These are phyloP conservation scores for Lapara coniferarum DNA, from an alignment of 2,888 invertebrate species.

Conservation along the genomic window DNA sequence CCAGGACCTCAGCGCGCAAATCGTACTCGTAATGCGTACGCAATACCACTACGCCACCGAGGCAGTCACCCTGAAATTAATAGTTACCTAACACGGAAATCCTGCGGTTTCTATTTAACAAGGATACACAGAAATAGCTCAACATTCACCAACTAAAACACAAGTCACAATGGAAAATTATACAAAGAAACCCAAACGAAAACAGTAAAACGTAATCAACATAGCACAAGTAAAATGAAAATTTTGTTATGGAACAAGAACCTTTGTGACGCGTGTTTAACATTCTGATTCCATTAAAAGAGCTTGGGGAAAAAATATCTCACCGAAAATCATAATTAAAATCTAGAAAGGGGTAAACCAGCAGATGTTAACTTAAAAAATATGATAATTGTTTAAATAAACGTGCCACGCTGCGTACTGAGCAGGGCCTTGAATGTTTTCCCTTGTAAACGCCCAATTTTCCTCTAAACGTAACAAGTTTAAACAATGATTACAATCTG, in stretches of 20 bases:
- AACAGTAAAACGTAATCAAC: constrained; percentile 16
- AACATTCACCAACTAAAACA: neutral
- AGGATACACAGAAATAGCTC: neutral
- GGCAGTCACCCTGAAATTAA: no score
- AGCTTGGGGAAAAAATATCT: constrained; percentile 22
- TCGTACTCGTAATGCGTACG: no score
- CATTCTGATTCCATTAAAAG: constrained; percentile 10
- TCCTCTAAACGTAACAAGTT: constrained; percentile 66
- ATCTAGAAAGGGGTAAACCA: constrained; percentile 59
- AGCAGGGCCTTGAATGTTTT: constrained; percentile 57
- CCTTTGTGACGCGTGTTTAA: constrained; percentile 23
- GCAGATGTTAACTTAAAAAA: constrained; percentile 65
- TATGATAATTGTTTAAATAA: constrained; percentile 72
- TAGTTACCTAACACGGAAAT: neutral
- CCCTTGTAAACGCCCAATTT: constrained; percentile 68
- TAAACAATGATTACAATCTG: constrained; percentile 72
- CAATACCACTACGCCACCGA: no score
- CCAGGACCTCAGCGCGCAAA: no score
- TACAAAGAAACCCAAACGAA: constrained; percentile 14
- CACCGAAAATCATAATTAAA: constrained; percentile 54
- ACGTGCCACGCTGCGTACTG: constrained; percentile 70
- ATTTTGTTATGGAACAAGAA: constrained; percentile 19
- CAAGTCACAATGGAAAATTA: constrained; percentile 10
- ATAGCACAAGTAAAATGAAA: constrained; percentile 21
- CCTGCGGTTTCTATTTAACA: neutral